These are phyloP conservation scores for Lithobates sylvaticus DNA, from an alignment of 2,797 vertebrate species.

Conservation along the genomic window DNA sequence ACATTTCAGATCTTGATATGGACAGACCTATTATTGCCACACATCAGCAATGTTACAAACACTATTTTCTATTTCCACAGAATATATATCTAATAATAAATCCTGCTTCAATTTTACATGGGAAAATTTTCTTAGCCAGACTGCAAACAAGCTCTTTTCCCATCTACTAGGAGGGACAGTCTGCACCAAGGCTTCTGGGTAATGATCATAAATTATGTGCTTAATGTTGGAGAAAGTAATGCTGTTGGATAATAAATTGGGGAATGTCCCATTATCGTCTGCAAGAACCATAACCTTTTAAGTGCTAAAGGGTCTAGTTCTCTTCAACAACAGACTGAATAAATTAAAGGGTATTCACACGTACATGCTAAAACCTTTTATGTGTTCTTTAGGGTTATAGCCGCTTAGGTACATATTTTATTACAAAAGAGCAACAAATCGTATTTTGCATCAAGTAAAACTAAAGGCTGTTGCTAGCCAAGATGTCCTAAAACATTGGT, in stretches of 20 bases:
- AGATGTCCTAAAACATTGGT: too few relatives aligned
- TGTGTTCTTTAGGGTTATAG: constrained; percentile 38
- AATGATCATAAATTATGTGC: constrained; percentile 58
- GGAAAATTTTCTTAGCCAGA: constrained; percentile 25
- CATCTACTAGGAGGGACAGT: constrained; percentile 47
- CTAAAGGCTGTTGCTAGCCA: too few relatives aligned
- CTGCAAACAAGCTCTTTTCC: constrained; percentile 14
- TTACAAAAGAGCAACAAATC: constrained; percentile 18
- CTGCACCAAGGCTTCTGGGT: constrained; percentile 43
- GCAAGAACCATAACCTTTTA: constrained; percentile 49
- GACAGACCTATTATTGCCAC: constrained; percentile 38
- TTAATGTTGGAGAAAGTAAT: constrained; percentile 59
- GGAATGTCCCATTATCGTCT: constrained; percentile 52
- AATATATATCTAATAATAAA: constrained; percentile 56
- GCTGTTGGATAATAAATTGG: constrained; percentile 58
- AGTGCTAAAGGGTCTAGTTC: constrained; percentile 33
- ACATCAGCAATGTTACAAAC: constrained; percentile 29
- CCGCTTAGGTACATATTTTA: constrained; percentile 3
- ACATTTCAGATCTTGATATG: constrained; percentile 41
- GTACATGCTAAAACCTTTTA: constrained; percentile 48
- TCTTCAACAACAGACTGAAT: constrained; percentile 34
- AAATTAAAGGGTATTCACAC: constrained; percentile 43
- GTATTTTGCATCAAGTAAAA: background rate
- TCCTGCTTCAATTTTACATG: constrained; percentile 46
- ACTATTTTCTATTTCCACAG: constrained; percentile 32